Base-by-base conservation (phyloP, 2,888 invertebrate species). In the Vannuccia rotundouncinata region DNA sequence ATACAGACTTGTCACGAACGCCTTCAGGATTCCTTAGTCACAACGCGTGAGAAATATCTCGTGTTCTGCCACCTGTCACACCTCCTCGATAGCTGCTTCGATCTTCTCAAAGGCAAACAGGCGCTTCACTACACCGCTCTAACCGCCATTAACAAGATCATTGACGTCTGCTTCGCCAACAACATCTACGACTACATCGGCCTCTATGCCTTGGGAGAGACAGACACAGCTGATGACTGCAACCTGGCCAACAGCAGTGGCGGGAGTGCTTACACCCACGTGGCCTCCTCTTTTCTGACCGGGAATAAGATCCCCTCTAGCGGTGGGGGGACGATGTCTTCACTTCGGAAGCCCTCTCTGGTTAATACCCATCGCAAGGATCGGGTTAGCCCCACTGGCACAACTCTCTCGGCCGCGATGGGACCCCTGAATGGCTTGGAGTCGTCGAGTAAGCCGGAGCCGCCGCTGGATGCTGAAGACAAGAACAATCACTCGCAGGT, bases 101-200 rank as follows among this genome's bases (percentile, higher is more conserved):
- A 90, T 82, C 89, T 91, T 82, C 88, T 91, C 81, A 89, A 89
- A 82, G 90, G 90, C 30, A 90, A 90, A 1, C 90, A 91, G 83
- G 90, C 90, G 80, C 88, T 91, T 25, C 91, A 91, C 84, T 91
- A 90, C 86, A 90, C 91, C 0, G 91, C 91, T 1, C 88, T 91
- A 84, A 89, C 89, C 83, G 90, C 90, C 80, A 88, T 91, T 82
- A 91, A 91, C 86, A 83, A 85, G 80, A 87, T 89, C 59, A 86
- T 91, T 79, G 91, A 91, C 86, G 88, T 89, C 29, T 88, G 89
- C 81, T 86, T 90, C 77, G 87, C 88, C 82, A 85, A 90, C 85
- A 85, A 89, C 79, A 85, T 86, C 80, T 85, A 86, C 82, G 66
- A 66, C 66, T 66, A 66, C 66, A 66, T 66, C 66, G 66, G 66